These are phyloP conservation scores for Apamea anceps DNA, from an alignment of 2,888 invertebrate genomes.

Conservation along the genomic window DNA sequence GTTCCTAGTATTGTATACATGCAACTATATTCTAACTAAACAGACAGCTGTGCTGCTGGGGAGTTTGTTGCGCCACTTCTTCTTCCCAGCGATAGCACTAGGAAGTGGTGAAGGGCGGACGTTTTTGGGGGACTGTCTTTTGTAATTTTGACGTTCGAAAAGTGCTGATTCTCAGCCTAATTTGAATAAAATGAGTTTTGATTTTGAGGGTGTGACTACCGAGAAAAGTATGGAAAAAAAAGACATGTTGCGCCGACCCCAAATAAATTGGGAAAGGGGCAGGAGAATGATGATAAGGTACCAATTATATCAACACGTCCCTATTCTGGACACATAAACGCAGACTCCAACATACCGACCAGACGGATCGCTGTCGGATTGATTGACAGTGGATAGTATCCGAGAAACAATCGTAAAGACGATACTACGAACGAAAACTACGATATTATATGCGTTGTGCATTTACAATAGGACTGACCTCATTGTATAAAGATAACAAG, in stretches of 20 bases:
- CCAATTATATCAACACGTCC: background rate
- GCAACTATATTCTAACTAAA: no score
- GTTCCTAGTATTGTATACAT: no score
- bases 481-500: constrained; percentile 31
- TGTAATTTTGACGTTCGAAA: no score
- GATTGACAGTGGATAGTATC: constrained; percentile 50
- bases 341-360: background rate
- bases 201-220: background rate
- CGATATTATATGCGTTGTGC: constrained; percentile 11
- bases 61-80: no score
- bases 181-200: no score
- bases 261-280: background rate
- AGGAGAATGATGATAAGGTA: background rate
- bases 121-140: no score
- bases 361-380: constrained; percentile 13
- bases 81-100: no score
- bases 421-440: constrained; percentile 26
- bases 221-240: background rate
- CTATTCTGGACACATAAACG: constrained; percentile 15
- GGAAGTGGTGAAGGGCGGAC: no score
- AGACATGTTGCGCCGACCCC: background rate
- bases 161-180: no score
- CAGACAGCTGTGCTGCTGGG: no score
- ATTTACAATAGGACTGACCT: constrained; percentile 15
- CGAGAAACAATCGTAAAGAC: constrained; percentile 45